These are phyloP conservation scores for Sycophila sp. DNA, from an alignment of 1,140 invertebrate species.

Conservation along the genomic window DNA sequence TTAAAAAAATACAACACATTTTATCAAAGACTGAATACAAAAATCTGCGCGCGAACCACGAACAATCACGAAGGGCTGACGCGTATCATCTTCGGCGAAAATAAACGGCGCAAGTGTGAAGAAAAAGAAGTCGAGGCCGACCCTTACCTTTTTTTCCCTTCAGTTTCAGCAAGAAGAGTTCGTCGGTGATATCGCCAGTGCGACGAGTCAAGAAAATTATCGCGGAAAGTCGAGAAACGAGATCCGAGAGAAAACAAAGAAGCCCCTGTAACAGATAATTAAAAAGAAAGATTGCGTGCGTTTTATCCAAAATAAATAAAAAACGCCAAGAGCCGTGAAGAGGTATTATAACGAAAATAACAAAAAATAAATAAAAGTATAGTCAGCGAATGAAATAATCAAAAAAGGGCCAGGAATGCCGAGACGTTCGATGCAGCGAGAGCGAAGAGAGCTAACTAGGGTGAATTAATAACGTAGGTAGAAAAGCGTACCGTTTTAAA, in stretches of 20 bases:
- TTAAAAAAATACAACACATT: too few relatives aligned
- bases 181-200: too few relatives aligned
- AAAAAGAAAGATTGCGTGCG: too few relatives aligned
- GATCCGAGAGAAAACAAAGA: constrained; percentile 42
- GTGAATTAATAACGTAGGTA: background rate
- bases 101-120: background rate
- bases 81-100: background rate
- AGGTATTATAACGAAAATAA: constrained; percentile 26
- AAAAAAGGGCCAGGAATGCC: too few relatives aligned
- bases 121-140: background rate
- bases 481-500: background rate
- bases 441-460: background rate
- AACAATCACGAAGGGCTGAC: constrained; percentile 30
- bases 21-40: constrained; percentile 33
- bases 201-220: constrained; percentile 21
- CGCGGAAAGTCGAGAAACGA: background rate
- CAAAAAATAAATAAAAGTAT: constrained; percentile 30
- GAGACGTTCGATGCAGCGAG: background rate
- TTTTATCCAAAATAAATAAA: constrained; percentile 56
- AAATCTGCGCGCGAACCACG: constrained; percentile 28
- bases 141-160: too few relatives aligned
- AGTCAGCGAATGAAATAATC: constrained; percentile 26
- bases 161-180: too few relatives aligned
- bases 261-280: too few relatives aligned
- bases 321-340: constrained; percentile 35